Evolutionary conservation across 2,888 invertebrate species (phyloP).

Genomic region (Eristalis arbustorum): DNA sequence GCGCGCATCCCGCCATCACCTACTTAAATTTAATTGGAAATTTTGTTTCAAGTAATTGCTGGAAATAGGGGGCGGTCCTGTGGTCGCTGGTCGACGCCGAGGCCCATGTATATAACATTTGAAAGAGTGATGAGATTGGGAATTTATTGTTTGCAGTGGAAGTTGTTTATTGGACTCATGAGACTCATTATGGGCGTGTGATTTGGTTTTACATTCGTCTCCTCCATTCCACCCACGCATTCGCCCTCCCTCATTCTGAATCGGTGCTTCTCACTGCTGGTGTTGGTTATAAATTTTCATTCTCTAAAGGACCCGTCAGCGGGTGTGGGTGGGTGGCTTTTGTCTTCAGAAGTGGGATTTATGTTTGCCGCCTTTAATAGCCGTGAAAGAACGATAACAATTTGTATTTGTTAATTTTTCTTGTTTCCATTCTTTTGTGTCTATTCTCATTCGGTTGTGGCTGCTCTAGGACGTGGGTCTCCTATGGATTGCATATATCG

Average conservation of each 20-base stretch:
- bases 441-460: neutral
- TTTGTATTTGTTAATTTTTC: constrained; percentile 67
- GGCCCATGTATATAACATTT: constrained; percentile 41
- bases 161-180: constrained; percentile 67
- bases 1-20: constrained; percentile 45
- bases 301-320: neutral
- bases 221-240: neutral
- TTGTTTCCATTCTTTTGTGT: neutral
- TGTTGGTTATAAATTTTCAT: constrained; percentile 49
- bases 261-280: neutral
- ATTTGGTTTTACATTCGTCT: constrained; percentile 42
- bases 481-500: neutral
- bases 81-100: neutral
- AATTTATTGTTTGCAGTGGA: constrained; percentile 61
- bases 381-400: constrained; percentile 57
- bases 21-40: constrained; percentile 69
- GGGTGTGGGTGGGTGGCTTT: neutral
- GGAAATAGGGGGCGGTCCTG: neutral
- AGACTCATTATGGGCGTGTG: constrained; percentile 61
- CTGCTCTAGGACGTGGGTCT: neutral
- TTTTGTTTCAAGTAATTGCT: constrained; percentile 59
- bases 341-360: constrained; percentile 39
- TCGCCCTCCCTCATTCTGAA: too few species aligned
- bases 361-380: constrained; percentile 52
- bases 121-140: constrained; percentile 67